phyloP scores from a whole-genome alignment of 2,113 vertebrate species.

The Mobula birostris region DNA sequence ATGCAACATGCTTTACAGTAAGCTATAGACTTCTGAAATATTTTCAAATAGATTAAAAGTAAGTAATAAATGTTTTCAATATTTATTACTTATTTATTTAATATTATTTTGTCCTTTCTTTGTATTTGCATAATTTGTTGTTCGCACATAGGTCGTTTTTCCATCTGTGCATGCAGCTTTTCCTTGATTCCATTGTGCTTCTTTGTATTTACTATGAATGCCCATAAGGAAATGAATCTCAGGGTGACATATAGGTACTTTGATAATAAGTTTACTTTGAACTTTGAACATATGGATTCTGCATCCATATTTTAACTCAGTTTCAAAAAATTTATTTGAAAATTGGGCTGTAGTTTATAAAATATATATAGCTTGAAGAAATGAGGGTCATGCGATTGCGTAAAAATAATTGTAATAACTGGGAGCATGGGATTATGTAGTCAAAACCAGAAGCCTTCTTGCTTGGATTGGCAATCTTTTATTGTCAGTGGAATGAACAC shows the following conservation, averaged over 20 bases:
- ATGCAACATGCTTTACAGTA: background rate
- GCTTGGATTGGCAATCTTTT: constrained; percentile 34
- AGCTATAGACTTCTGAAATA: background rate
- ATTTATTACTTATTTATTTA: too few species aligned
- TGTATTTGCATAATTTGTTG: too few species aligned
- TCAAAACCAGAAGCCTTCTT: constrained; percentile 9
- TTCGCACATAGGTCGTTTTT: too few species aligned
- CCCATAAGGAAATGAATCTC: too few species aligned
- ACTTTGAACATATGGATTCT: background rate
- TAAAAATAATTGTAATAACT: constrained; percentile 26
- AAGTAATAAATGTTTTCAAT: too few species aligned
- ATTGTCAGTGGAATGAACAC: constrained; percentile 4
- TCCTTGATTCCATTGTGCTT: too few species aligned
- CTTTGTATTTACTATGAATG: too few species aligned
- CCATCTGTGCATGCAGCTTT: too few species aligned
- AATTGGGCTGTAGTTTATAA: background rate
- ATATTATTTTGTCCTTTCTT: too few species aligned
- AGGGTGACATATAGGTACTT: too few species aligned
- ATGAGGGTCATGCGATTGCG: background rate
- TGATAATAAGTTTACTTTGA: too few species aligned
- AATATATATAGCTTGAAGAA: background rate
- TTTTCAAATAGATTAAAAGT: background rate
- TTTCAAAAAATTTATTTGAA: background rate
- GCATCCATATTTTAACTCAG: background rate
- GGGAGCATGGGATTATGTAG: background rate